Evolutionary conservation across 1,140 invertebrate genomes (phyloP).

Genomic region (Camponotus floridanus): DNA sequence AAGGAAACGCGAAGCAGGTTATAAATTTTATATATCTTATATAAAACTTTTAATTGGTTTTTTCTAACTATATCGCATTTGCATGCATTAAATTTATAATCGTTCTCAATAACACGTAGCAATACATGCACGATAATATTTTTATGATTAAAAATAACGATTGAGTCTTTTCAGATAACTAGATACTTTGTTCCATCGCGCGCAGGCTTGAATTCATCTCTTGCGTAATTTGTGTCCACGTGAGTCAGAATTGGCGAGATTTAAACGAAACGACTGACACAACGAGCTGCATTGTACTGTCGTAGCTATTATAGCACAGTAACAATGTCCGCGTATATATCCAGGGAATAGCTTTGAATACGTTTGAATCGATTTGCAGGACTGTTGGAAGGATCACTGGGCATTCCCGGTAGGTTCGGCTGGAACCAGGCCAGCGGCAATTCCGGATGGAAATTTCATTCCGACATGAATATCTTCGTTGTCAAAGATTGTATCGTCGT

Average conservation of each 20-base stretch:
- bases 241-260: slow-evolving; percentile 47
- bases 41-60: slow-evolving; percentile 35
- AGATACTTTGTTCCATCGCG: slow-evolving; percentile 16
- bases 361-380: slow-evolving; percentile 83
- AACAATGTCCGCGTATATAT: slow-evolving; percentile 78
- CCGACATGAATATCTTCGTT: slow-evolving; percentile 73
- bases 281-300: slow-evolving; percentile 71
- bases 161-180: background rate
- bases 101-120: background rate
- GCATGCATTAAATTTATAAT: slow-evolving; percentile 23
- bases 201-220: background rate
- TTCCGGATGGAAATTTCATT: slow-evolving; percentile 81
- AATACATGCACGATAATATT: background rate
- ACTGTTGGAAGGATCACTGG: slow-evolving; percentile 63
- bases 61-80: slow-evolving; percentile 18
- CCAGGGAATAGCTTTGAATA: slow-evolving; percentile 82
- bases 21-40: slow-evolving; percentile 21
- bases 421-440: slow-evolving; percentile 80
- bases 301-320: slow-evolving; percentile 68
- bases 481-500: slow-evolving; percentile 71
- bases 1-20: slow-evolving; percentile 23
- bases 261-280: slow-evolving; percentile 73
- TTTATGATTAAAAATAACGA: background rate
- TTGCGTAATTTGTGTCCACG: background rate
- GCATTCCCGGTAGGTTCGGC: slow-evolving; percentile 58